Percentiles rank a stretch among this genome's conserved stretches.
These are phyloP conservation scores for Brachyalestes nurse DNA, from an alignment of 2,797 vertebrate genomes.

Conservation along the genomic window DNA sequence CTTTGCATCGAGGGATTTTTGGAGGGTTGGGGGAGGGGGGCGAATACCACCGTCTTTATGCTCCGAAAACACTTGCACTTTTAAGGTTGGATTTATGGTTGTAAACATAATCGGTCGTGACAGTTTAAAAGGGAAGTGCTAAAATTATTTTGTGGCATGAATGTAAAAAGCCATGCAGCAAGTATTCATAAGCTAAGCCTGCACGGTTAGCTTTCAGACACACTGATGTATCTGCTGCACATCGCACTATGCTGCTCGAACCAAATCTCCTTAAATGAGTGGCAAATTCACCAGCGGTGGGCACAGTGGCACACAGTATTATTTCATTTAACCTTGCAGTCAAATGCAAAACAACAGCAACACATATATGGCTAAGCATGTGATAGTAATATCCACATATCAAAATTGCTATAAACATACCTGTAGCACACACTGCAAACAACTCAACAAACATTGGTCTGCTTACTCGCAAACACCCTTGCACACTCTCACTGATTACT, in stretches of 20 bases:
- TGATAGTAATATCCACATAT: background rate
- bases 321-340: background rate
- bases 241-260: background rate
- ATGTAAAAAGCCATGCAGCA: constrained; percentile 34
- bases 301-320: background rate
- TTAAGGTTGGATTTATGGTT: constrained; percentile 57
- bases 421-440: too few species aligned
- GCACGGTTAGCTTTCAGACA: background rate
- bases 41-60: constrained; percentile 25
- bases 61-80: constrained; percentile 45
- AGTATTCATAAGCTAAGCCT: constrained; percentile 2
- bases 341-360: background rate
- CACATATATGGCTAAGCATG: background rate
- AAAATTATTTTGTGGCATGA: constrained; percentile 49
- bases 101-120: constrained; percentile 44
- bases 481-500: background rate
- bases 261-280: background rate
- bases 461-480: background rate
- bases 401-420: background rate
- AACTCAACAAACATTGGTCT: background rate
- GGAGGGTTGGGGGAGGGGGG: background rate
- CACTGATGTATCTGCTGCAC: background rate
- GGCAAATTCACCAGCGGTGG: background rate
- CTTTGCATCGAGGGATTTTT: constrained; percentile 38
- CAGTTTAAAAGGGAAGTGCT: constrained; percentile 46